A percentile compares a stretch with the other conserved stretches of the same genome.
These are phyloP conservation scores for Drosophila mimetica DNA, from an alignment of 2,888 invertebrate species.

Conservation along the genomic window DNA sequence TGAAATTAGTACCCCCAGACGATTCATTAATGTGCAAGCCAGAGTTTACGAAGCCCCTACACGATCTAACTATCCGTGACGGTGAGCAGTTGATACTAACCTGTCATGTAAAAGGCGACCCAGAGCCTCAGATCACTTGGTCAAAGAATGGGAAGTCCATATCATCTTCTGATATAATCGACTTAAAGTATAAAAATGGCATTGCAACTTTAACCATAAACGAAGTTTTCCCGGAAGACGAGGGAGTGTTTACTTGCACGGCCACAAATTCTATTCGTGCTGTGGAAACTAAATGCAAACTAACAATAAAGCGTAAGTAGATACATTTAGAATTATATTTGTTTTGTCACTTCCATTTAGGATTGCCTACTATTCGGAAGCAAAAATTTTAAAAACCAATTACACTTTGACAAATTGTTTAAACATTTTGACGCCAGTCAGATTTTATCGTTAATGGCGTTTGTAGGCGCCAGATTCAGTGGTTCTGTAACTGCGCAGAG, in stretches of 20 bases:
- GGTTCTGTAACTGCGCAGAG: no score
- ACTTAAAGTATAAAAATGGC: constrained; percentile 96
- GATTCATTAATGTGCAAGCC: constrained; percentile 95
- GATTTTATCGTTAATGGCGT: no score
- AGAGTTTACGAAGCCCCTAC: constrained; percentile 91
- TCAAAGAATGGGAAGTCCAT: constrained; percentile 91
- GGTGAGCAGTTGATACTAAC: constrained; percentile 94
- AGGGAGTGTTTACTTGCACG: constrained; percentile 94
- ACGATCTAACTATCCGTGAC: constrained; percentile 91
- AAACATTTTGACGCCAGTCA: no score
- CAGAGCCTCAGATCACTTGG: constrained; percentile 96
- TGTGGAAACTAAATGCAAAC: constrained; percentile 92
- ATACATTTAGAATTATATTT: background rate
- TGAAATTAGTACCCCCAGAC: constrained; percentile 90
- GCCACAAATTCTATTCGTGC: constrained; percentile 96
- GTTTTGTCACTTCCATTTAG: background rate
- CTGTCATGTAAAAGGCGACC: constrained; percentile 95
- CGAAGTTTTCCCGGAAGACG: constrained; percentile 98
- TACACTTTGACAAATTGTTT: no score
- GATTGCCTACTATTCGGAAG: no score
- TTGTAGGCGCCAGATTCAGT: no score
- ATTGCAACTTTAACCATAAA: constrained; percentile 94
- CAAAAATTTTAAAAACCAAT: no score
- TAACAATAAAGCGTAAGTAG: constrained; percentile 91
- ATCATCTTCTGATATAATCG: constrained; percentile 92